Evolutionary conservation across 1,140 invertebrate species (phyloP).

Genomic region (Leptopilina clavipes): DNA sequence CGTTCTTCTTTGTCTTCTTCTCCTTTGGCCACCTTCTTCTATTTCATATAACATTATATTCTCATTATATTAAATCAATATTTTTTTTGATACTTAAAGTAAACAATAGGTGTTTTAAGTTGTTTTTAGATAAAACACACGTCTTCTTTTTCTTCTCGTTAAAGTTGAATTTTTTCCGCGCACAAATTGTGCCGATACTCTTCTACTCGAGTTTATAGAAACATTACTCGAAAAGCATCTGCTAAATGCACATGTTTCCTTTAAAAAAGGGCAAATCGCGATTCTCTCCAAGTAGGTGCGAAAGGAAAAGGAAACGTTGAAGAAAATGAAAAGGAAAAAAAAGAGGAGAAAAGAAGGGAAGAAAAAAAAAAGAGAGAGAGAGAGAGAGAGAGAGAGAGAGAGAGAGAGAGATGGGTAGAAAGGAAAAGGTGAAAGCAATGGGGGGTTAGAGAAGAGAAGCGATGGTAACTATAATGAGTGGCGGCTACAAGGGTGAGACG

Average conservation of each 20-base stretch:
- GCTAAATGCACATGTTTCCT: too few species aligned
- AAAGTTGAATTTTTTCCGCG: too few species aligned
- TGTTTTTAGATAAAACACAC: too few species aligned
- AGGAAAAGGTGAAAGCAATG: conserved; percentile 55
- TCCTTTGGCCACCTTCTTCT: conserved; percentile 11
- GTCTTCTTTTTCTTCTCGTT: too few species aligned
- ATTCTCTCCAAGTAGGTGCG: conserved; percentile 13
- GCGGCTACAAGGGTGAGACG: conserved; percentile 60
- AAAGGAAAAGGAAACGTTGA: conserved; percentile 17
- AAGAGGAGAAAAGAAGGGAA: background rate
- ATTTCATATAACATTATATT: too few species aligned
- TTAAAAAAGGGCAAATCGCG: background rate
- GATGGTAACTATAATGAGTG: conserved; percentile 70
- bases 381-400: conserved; percentile 13
- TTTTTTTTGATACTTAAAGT: too few species aligned
- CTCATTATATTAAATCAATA: too few species aligned
- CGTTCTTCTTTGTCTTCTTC: conserved; percentile 36
- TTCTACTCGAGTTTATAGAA: too few species aligned
- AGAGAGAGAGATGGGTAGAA: conserved; percentile 37
- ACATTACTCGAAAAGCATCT: too few species aligned
- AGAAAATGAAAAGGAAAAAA: conserved; percentile 19
- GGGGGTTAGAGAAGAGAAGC: conserved; percentile 50
- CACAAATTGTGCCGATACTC: too few species aligned
- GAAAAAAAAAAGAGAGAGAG: background rate
- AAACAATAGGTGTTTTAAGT: too few species aligned